Evolutionary conservation across 2,888 invertebrate species (phyloP), one percentile per base, ranked within the genome.

Genomic region (Hermaeophaga mercurialis): DNA sequence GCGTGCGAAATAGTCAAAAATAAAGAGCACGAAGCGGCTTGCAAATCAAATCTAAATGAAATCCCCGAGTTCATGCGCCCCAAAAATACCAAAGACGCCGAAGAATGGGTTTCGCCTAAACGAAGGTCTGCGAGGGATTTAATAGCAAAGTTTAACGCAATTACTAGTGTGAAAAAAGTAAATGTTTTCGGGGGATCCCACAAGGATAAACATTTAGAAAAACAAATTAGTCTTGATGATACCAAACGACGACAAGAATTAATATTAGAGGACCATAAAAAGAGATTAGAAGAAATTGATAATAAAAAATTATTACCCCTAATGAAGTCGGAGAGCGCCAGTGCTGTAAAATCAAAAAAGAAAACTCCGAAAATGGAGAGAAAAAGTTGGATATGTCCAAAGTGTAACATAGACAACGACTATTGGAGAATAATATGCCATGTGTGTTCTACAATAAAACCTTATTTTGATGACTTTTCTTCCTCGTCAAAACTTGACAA

Each of bases 1-100:
- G 90, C 90, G 0, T 84, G 86, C 1, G 87, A 87, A 75, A 88
- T 91, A 63, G 83, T 90, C 38, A 83, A 84, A 72, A 66, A 60
- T 31, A 71, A 69, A 65, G 67, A 65, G 17, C 63, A 66, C 45
- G 63, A 65, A 54, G 63, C 38, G 43, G 59, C 55, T 39, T 46
- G 43, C 11, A 54, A 58, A 15, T 63, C 58, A 15, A 54, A 55
- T 41, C 49, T 66, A 43, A 70, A 72, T 39, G 73, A 75, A 61
- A 75, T 76, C 57, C 77, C 78, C 1, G 74, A 74, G 53, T 78
- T 79, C 59, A 77, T 78, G 77, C 71, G 75, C 36, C 75, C 75
- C 0, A 77, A 72, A 66, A 69, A 69, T 28, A 62, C 61, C 6
- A 70, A 70, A 61, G 68, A 56, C 46, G 66, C 67, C 4, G 74